phyloP scores from a whole-genome alignment of 2,113 vertebrate species.

The Bos javanicus region DNA sequence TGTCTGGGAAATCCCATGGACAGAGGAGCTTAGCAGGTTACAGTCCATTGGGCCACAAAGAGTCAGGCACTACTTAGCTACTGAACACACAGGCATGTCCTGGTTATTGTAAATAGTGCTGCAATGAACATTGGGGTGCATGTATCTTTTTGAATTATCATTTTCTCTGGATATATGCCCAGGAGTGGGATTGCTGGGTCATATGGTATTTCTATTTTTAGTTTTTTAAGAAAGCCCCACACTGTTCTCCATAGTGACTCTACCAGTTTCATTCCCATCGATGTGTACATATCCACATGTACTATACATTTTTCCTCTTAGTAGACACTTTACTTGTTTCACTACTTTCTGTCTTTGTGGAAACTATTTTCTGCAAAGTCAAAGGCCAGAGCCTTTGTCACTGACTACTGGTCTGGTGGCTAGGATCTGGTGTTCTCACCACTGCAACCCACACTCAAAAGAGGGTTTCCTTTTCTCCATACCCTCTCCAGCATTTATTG shows the following conservation, averaged over 20 bases:
- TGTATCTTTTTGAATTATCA: not conserved
- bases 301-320: not conserved
- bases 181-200: not conserved
- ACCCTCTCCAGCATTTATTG: not conserved
- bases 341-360: not conserved
- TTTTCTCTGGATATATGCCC: not conserved
- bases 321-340: not conserved
- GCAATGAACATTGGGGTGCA: not conserved
- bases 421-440: not conserved
- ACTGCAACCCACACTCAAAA: not conserved
- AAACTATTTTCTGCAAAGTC: not conserved
- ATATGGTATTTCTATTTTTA: not conserved
- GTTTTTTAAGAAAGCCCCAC: not conserved
- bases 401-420: not conserved
- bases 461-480: not conserved
- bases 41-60: not conserved
- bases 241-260: not conserved
- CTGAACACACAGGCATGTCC: not conserved
- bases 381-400: not conserved
- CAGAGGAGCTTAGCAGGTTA: not conserved
- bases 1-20: not conserved
- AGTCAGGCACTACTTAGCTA: not conserved
- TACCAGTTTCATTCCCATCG: not conserved
- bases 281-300: not conserved
- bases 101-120: not conserved